Conservation (phyloP, 2,888 invertebrate species). For the Phytoseiulus persimilis region DNA sequence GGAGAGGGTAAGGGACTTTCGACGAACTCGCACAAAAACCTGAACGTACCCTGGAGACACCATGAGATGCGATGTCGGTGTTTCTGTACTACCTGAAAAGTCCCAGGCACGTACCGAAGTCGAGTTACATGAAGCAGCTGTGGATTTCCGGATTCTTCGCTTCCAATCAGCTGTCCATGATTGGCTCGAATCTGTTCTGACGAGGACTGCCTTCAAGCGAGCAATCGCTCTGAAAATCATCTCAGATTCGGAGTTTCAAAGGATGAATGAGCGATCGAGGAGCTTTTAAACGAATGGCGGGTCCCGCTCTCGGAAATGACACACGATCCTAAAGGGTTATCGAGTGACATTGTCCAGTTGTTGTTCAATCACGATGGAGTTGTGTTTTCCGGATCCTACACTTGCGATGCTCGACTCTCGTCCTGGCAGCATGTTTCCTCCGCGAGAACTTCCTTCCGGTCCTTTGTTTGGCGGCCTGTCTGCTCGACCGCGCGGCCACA, state of each 20-base stretch:
- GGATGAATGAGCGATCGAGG: no score
- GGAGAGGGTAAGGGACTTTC: background rate
- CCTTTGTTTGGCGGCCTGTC: conserved; percentile 5
- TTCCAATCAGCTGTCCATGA: no score
- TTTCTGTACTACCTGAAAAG: background rate
- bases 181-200: no score
- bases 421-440: background rate
- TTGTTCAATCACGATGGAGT: background rate
- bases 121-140: no score
- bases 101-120: no score
- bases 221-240: no score
- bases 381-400: background rate
- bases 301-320: background rate
- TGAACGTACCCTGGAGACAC: background rate
- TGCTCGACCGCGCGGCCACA: background rate
- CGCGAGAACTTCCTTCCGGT: conserved; percentile 35
- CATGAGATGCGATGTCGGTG: background rate
- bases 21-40: background rate
- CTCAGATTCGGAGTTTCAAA: no score
- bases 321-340: background rate
- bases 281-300: no score
- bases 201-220: no score
- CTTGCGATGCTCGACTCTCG: background rate
- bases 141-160: no score
- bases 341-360: background rate